Percentiles rank a stretch among this genome's conserved stretches.
phyloP scores from a whole-genome alignment of 2,113 vertebrate genomes.

The Mobula birostris region DNA sequence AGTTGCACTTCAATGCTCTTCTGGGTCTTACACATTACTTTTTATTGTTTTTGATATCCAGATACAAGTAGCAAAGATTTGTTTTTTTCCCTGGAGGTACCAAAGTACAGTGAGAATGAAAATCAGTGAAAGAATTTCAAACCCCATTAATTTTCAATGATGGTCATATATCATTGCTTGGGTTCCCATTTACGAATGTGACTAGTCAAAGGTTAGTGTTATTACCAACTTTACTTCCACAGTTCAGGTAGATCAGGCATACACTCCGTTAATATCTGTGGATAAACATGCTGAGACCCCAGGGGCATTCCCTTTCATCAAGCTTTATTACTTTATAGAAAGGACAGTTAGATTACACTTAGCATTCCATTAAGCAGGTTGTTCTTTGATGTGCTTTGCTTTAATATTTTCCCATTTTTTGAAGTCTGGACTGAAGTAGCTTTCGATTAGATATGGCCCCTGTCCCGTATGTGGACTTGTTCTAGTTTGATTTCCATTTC shows the following conservation, averaged over 20 bases:
- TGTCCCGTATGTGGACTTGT: not conserved
- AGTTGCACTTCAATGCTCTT: too few relatives aligned
- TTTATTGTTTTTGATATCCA: too few relatives aligned
- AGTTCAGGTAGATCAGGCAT: not conserved
- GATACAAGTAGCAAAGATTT: not conserved
- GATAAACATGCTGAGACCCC: not conserved
- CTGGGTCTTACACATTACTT: not conserved
- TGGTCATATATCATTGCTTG: not conserved
- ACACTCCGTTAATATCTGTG: not conserved
- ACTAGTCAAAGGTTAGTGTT: not conserved
- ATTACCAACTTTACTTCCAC: not conserved
- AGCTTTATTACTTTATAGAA: constrained; percentile 1
- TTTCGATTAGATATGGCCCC: constrained; percentile 4
- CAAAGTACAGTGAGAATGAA: not conserved
- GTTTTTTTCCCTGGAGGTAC: not conserved
- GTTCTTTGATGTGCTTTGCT: constrained; percentile 13
- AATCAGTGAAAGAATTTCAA: not conserved
- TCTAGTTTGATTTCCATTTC: not conserved
- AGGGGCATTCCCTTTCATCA: not conserved
- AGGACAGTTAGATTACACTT: not conserved
- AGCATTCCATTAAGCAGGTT: not conserved
- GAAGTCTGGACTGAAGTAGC: not conserved
- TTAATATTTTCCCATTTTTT: constrained; percentile 7
- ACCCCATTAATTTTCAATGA: not conserved
- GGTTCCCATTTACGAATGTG: not conserved